Conservation (phyloP, 2,113 vertebrate species). For the Clupea harengus region DNA sequence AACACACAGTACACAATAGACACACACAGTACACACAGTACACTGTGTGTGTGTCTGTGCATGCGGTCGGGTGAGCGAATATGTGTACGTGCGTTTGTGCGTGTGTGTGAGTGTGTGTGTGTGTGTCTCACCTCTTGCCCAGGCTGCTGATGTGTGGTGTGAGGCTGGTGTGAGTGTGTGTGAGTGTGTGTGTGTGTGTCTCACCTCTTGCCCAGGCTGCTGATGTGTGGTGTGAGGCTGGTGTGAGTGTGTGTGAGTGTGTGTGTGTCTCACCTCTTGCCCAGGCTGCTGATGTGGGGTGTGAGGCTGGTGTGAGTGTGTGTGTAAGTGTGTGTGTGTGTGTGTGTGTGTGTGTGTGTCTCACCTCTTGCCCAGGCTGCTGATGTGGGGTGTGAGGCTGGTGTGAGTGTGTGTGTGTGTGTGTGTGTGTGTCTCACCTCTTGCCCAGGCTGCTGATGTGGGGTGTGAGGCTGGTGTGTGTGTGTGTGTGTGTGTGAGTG, state of each 20-base stretch:
- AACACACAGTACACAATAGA: no score
- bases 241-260: neutral
- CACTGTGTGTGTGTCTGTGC: neutral
- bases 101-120: neutral
- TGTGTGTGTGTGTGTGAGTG: neutral
- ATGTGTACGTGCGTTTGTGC: constrained; percentile 28
- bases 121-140: no score
- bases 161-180: no score
- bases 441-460: no score
- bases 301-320: neutral
- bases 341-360: neutral
- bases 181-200: neutral
- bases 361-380: no score
- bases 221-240: neutral
- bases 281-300: no score
- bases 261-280: no score
- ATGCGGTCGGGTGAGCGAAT: constrained; percentile 14
- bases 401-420: neutral
- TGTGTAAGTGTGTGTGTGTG: neutral
- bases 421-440: neutral
- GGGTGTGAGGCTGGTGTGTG: neutral
- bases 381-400: no score
- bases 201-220: no score
- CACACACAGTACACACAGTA: no score
- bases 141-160: no score